Base-by-base conservation (phyloP, 2,113 vertebrate genomes). In the Spea bombifrons region DNA sequence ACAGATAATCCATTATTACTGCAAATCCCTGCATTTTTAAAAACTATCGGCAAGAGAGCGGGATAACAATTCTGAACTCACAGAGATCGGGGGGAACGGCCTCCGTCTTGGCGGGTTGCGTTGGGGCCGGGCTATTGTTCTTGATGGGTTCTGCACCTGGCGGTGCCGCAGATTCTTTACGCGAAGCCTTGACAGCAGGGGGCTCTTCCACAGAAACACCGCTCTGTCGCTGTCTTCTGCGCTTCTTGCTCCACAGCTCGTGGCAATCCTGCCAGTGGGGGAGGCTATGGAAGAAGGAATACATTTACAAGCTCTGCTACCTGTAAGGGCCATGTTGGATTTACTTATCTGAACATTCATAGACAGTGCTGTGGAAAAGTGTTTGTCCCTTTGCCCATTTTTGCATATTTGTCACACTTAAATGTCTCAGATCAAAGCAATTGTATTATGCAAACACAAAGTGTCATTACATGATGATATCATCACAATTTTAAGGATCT, bases 261-360 rank as follows among this genome's bases (percentile, higher is more conserved):
- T 99, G 97, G 84, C 97, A 99, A 83, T 99, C 97, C 88, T 99
- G 97, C 90, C 96, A 97, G 86, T 94, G 96, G 48, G 97, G 97
- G 73, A 98, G 95, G 87, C 97, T 99, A 84, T 2, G 86, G 83
- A 83, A 84, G 44, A 75, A 16, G 15, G 43, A 17, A 6, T 47
- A 47, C 12, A 67, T 63, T 65, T 59, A 59, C 3, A 59, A 13
- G 55, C 55, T 13, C 12, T 13, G 55, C 4, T 30, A 30, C 30
- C 30, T 30, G 30, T 30, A 30, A 30, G 30, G 30, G 30, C 30
- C 30, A 30, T 30, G 30, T 30, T 30, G 30, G 30, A 30, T 30
- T 30, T 30, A 30, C 30, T 1, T 30, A 30, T 30, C 30, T 30
- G 30, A 30, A 30, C 30, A 30, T 30, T 30, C 30, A 30, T 30